Conservation (phyloP, 1,140 invertebrate species). For the Delia radicum region DNA sequence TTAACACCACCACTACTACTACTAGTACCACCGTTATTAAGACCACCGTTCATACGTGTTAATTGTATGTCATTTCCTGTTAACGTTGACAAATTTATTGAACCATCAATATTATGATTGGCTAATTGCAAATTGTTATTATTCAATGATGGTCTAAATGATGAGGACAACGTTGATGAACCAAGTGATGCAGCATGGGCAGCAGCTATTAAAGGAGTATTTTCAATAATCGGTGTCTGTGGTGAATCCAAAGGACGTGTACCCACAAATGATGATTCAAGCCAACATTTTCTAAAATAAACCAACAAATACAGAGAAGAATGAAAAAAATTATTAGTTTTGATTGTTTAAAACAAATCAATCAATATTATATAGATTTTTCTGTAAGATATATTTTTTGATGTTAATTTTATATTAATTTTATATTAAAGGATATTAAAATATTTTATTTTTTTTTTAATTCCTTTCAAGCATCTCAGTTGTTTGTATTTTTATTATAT, state of each 20-base stretch:
- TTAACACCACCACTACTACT: background rate
- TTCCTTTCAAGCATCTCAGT: background rate
- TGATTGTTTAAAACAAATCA: background rate
- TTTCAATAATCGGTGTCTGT: constrained; percentile 71
- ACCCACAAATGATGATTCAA: constrained; percentile 88
- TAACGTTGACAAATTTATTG: constrained; percentile 29
- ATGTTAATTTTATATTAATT: background rate
- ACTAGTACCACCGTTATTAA: constrained; percentile 13
- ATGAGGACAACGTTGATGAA: background rate
- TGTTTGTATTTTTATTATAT: background rate
- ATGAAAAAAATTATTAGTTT: background rate
- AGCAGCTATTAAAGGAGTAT: constrained; percentile 24
- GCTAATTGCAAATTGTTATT: constrained; percentile 27
- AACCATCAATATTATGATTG: constrained; percentile 26
- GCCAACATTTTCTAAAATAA: constrained; percentile 67
- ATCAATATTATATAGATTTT: background rate
- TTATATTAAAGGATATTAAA: background rate
- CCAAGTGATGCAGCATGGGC: constrained; percentile 32
- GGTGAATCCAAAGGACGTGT: constrained; percentile 80
- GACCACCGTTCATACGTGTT: constrained; percentile 16
- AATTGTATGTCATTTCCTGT: constrained; percentile 13
- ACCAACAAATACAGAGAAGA: background rate
- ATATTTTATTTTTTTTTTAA: background rate
- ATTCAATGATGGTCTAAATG: constrained; percentile 12
- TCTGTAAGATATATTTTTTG: background rate